Conservation (phyloP, 2,797 vertebrate genomes). For the Poecilia gillii region DNA sequence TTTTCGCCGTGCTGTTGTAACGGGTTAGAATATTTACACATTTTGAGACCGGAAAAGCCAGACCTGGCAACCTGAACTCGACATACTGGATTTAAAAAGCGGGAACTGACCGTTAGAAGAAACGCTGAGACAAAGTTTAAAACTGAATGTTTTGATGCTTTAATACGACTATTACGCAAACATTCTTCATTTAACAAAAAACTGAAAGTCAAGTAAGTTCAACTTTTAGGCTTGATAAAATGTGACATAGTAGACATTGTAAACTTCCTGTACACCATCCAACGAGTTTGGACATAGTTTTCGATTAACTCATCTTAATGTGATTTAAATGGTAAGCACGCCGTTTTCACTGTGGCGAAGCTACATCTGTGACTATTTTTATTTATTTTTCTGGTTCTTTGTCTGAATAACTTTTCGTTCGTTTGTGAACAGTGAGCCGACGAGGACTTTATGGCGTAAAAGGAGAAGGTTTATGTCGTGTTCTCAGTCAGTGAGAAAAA, state of each 20-base stretch:
- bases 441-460: not conserved
- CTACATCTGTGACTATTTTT: not conserved
- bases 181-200: fast-evolving
- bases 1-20: not conserved
- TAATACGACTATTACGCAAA: too few relatives aligned
- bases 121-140: not conserved
- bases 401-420: constrained; percentile 26
- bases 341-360: not conserved
- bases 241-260: not conserved
- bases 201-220: fast-evolving
- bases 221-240: not conserved
- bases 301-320: not conserved
- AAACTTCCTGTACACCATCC: not conserved
- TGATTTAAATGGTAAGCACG: not conserved
- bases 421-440: constrained; percentile 27
- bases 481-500: constrained; percentile 50
- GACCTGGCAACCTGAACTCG: constrained; percentile 53
- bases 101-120: constrained; percentile 52
- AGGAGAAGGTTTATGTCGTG: not conserved
- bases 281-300: not conserved
- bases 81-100: constrained; percentile 58
- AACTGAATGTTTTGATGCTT: not conserved
- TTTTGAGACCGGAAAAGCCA: not conserved
- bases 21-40: not conserved
- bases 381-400: not conserved